Percentiles rank a stretch among this genome's conserved stretches.
phyloP scores from a whole-genome alignment of 2,113 vertebrate genomes.

The Phasianus colchicus region DNA sequence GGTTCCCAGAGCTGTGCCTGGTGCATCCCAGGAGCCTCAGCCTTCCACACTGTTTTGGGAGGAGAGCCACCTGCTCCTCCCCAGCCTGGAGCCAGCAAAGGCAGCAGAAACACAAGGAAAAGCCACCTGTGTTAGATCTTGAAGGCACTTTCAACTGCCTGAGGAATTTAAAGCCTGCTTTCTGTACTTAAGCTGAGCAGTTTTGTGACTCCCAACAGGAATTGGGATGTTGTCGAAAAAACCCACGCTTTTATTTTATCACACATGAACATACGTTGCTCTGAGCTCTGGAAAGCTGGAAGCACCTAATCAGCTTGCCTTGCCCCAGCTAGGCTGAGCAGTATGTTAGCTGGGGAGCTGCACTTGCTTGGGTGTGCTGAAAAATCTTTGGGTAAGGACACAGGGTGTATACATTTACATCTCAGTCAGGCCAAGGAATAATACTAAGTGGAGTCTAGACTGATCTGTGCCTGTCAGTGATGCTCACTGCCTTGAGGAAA shows the following conservation, averaged over 20 bases:
- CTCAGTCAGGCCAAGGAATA: background rate
- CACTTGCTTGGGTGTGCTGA: background rate
- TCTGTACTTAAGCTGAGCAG: background rate
- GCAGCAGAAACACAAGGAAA: background rate
- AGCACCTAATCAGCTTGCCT: background rate
- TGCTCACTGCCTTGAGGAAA: background rate
- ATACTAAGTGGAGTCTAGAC: background rate
- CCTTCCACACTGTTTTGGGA: accelerated
- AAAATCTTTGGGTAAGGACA: background rate
- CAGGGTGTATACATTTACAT: background rate
- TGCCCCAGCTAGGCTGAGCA: background rate
- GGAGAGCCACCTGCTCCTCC: background rate
- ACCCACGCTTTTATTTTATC: background rate
- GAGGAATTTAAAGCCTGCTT: background rate
- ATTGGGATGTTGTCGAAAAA: background rate
- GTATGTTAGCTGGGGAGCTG: accelerated
- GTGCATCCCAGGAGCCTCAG: background rate
- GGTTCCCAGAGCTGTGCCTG: accelerated
- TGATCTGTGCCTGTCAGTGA: background rate
- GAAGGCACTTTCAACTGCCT: background rate
- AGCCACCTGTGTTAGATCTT: accelerated
- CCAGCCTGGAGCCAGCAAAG: background rate
- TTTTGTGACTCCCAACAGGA: background rate
- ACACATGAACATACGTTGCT: background rate
- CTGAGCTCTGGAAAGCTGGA: background rate